Base-by-base conservation (phyloP, 2,113 vertebrate genomes). In the Brachyhypopomus gauderio region DNA sequence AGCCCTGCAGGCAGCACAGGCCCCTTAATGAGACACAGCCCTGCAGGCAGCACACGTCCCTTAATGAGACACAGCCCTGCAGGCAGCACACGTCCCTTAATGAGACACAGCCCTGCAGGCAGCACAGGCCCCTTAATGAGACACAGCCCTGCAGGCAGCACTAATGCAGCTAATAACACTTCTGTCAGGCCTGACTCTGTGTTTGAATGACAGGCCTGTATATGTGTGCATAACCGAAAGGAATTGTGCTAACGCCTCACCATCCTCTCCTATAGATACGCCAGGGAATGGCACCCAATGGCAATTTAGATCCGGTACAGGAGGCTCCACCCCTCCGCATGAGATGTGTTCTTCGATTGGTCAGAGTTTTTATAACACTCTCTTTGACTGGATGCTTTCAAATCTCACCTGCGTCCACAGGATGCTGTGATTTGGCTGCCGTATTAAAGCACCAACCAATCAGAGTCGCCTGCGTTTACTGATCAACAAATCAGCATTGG, bases 251-350 rank as follows among this genome's bases (percentile, higher is more conserved):
- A 88, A 89, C 72, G 34, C 74, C 55, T 23, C 66, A 17, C 62
- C 76, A 63, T 59, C 71, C 27, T 83, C 22, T 63, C 55, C 72
- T 86, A 45, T 83, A 94, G 92, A 91, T 88, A 62, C 82, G 85
- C 23, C 84, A 86, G 78, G 86, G 84, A 81, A 85, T 87, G 85
- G 83, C 89, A 85, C 85, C 90, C 85, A 92, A 93, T 81, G 92
- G 93, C 87, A 85, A 89, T 1, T 58, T 93, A 71, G 90, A 92
- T 85, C 89, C 91, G 93, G 92, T 93, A 93, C 36, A 83, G 85
- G 86, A 85, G 73, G 48, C 67, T 63, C 56, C 77, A 20, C 59
- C 77, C 56, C 17, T 69, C 52, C 71, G 72, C 80, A 87, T 90
- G 88, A 71, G 27, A 73, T 84, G 84, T 90, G 86, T 79, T 52